Conservation (phyloP, 2,797 vertebrate genomes). For the Arrhamphus sclerolepis region DNA sequence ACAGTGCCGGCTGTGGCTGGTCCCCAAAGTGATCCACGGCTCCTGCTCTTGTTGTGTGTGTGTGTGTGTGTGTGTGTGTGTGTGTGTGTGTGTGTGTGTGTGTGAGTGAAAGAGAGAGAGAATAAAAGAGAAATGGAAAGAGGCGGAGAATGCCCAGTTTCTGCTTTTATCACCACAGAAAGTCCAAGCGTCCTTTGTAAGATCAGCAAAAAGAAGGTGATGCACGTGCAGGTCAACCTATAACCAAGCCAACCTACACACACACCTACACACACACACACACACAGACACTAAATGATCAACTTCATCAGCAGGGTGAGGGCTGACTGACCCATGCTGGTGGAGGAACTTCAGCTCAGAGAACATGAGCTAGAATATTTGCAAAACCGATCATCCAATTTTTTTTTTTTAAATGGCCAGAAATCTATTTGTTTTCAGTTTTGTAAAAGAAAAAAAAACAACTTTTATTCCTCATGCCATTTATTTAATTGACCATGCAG, state of each 20-base stretch:
- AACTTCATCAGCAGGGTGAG: conserved; percentile 2
- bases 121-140: background rate
- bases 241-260: conserved; percentile 20
- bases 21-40: conserved; percentile 69
- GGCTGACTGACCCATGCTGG: background rate
- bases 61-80: conserved; percentile 29
- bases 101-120: conserved; percentile 22
- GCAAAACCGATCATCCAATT: too few relatives aligned
- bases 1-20: conserved; percentile 71
- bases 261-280: conserved; percentile 21
- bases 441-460: too few relatives aligned
- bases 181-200: conserved; percentile 7
- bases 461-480: too few relatives aligned
- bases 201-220: conserved; percentile 54
- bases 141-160: conserved; percentile 7
- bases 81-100: conserved; percentile 26
- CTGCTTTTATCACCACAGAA: conserved; percentile 15
- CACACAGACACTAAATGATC: conserved; percentile 6
- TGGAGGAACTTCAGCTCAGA: background rate
- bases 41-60: conserved; percentile 43
- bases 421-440: too few relatives aligned
- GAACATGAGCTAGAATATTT: too few relatives aligned
- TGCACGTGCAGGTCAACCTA: conserved; percentile 42
- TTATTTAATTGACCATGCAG: too few relatives aligned
- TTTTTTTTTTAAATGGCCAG: too few relatives aligned